Evolutionary conservation across 2,113 vertebrate species (phyloP).

Genomic region (Myocastor coypus): DNA sequence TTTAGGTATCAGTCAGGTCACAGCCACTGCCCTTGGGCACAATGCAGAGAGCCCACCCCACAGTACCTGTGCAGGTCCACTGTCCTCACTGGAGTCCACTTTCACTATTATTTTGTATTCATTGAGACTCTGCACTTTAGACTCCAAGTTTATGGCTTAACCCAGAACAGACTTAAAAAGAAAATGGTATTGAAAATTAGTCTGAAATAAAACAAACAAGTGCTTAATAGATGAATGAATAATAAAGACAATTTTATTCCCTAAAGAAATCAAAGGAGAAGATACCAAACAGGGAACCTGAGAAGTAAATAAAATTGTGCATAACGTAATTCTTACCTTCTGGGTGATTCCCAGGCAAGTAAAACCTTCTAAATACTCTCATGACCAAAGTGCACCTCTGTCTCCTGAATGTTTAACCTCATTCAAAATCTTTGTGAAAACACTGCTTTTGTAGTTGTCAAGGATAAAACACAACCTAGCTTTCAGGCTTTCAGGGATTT

Average conservation of each 20-base stretch:
- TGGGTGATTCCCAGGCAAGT: neutral
- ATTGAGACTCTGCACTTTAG: neutral
- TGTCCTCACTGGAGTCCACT: too few relatives aligned
- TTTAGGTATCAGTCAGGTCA: neutral
- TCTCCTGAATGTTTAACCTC: neutral
- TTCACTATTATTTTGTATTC: neutral
- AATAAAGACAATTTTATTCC: neutral
- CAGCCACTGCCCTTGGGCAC: fast-evolving
- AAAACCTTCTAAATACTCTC: neutral
- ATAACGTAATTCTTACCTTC: neutral
- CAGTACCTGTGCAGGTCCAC: too few relatives aligned
- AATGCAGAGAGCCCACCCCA: neutral
- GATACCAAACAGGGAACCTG: neutral
- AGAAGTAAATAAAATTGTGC: neutral
- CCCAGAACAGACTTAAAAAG: neutral
- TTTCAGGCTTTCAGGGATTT: fast-evolving
- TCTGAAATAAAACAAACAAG: neutral
- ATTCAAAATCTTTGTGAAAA: neutral
- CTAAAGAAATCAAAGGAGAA: neutral
- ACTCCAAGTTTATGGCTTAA: neutral
- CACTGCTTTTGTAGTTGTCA: neutral
- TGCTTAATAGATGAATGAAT: neutral
- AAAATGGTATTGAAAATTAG: neutral
- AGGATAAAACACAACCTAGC: neutral
- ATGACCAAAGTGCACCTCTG: neutral